Evolutionary conservation across 2,888 invertebrate genomes (phyloP).

Genomic region (Campoplex capitator): DNA sequence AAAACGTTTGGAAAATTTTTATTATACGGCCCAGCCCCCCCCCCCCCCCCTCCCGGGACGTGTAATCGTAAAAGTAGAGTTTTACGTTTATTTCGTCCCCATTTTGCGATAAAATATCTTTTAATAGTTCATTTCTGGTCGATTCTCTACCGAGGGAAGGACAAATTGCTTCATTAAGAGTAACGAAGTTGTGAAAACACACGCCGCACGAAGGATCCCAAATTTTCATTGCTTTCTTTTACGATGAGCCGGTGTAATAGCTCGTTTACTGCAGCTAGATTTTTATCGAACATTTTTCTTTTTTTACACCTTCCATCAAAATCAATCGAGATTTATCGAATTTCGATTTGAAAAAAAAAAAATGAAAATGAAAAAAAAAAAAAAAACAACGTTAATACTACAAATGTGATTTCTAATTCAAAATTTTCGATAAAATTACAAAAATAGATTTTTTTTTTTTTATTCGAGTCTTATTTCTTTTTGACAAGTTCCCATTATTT

Average conservation of each 20-base stretch:
- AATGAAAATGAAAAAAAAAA: too few relatives aligned
- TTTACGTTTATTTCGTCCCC: conserved; percentile 2
- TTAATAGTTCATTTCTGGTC: conserved; percentile 15
- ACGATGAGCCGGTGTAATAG: background rate
- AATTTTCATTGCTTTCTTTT: background rate
- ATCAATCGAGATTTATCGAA: background rate
- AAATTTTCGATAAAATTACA: background rate
- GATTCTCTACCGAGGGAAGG: too few relatives aligned
- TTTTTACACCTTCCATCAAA: conserved; percentile 3
- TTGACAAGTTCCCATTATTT: background rate
- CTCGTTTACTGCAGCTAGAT: background rate
- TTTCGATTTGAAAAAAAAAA: background rate
- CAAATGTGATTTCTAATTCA: background rate
- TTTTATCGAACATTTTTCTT: background rate
- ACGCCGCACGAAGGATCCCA: background rate
- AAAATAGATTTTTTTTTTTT: too few relatives aligned
- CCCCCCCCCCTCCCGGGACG: background rate
- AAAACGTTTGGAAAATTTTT: conserved; percentile 13
- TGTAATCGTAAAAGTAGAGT: conserved; percentile 13
- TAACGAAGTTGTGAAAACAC: conserved; percentile 26
- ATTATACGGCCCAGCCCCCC: background rate
- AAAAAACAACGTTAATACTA: background rate
- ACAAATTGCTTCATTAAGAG: conserved; percentile 19
- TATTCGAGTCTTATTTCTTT: background rate
- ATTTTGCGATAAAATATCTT: conserved; percentile 17